These are phyloP conservation scores for Harpagoxenus sublaevis DNA, from an alignment of 2,888 invertebrate genomes.

Conservation along the genomic window DNA sequence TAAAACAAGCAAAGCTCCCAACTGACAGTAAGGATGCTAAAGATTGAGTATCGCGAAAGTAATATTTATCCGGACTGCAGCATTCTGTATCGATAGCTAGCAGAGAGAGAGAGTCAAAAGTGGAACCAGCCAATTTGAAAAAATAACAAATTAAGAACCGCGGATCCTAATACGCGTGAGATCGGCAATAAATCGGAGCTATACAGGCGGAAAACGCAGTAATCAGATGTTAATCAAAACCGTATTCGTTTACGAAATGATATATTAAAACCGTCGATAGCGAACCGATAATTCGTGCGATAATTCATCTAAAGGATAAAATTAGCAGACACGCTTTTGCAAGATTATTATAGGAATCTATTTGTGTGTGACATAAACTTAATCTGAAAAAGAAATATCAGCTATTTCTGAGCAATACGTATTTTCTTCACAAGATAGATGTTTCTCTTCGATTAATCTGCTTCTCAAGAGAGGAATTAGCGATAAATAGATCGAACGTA, in stretches of 20 bases:
- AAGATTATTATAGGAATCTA: not conserved
- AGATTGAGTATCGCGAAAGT: not conserved
- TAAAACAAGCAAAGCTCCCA: not conserved
- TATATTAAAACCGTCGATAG: conserved; percentile 6
- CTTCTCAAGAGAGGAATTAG: not conserved
- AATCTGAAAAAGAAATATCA: not conserved
- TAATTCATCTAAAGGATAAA: conserved; percentile 29
- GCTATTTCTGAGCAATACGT: not conserved
- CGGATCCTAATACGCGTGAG: conserved; percentile 47
- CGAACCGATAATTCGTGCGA: not conserved
- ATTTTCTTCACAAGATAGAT: not conserved
- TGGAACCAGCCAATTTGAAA: not conserved
- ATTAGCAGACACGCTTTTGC: not conserved
- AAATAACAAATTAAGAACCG: conserved; percentile 43
- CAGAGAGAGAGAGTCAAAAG: not conserved
- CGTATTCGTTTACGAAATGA: conserved; percentile 32
- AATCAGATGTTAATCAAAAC: conserved; percentile 58
- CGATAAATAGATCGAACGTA: not conserved
- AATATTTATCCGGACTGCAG: not conserved
- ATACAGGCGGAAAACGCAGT: conserved; percentile 45
- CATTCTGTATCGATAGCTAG: not conserved
- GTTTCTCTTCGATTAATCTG: not conserved
- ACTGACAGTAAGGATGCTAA: not conserved
- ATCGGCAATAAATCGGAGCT: conserved; percentile 61
- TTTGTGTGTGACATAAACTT: not conserved